Evolutionary conservation across 64 coral and sea anemone species (phyloP).

Genomic region (Acropora yongei): DNA sequence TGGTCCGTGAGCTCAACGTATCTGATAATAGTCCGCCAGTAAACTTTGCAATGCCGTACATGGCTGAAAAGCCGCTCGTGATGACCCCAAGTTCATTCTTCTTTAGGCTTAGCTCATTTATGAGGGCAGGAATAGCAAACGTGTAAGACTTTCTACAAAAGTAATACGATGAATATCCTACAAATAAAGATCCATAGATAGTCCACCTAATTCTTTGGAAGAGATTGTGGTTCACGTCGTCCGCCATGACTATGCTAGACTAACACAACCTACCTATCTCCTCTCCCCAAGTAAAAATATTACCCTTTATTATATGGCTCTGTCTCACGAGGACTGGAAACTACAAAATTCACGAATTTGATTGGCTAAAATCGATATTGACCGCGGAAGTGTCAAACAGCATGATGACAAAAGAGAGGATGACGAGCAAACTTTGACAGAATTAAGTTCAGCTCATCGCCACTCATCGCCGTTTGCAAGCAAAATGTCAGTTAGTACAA

Average conservation of each 20-base stretch:
- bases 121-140: conserved; percentile 80
- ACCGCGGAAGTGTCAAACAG: no score
- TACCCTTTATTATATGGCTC: no score
- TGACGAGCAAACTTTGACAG: no score
- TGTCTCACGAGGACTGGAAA: no score
- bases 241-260: conserved; percentile 1
- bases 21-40: conserved; percentile 83
- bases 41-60: conserved; percentile 93
- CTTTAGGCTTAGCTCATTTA: conserved; percentile 62
- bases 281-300: no score
- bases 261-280: no score
- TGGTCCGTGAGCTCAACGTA: conserved; percentile 62
- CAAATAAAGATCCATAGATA: conserved; percentile 76
- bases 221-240: not conserved
- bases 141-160: conserved; percentile 92
- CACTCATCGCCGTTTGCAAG: no score
- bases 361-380: no score
- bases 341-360: no score
- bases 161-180: conserved; percentile 95
- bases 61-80: conserved; percentile 84
- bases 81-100: conserved; percentile 90
- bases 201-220: conserved; percentile 79
- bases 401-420: no score
- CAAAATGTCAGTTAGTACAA: no score
- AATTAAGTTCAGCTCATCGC: no score